These are phyloP conservation scores for Himalopsyche phryganea DNA, from an alignment of 1,140 invertebrate species.

Conservation along the genomic window DNA sequence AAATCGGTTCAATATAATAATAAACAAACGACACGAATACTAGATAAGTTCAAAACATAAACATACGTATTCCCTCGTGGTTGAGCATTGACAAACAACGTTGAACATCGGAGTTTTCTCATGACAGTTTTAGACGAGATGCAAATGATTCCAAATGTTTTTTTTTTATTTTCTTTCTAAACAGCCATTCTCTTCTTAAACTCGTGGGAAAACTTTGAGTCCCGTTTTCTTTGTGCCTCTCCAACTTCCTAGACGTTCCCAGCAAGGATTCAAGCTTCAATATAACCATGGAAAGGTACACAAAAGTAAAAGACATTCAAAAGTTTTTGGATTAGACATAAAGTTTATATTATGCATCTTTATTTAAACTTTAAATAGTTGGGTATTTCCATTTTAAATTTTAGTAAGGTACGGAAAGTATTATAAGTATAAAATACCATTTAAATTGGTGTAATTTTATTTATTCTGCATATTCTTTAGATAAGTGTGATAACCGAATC, in stretches of 20 bases:
- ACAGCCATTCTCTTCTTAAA: conserved; percentile 10
- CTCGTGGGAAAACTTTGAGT: conserved; percentile 12
- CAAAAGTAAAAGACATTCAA: conserved; percentile 4
- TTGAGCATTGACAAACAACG: neutral
- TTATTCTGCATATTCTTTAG: neutral
- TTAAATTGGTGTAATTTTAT: neutral
- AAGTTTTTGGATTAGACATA: conserved; percentile 12
- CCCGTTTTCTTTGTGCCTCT: conserved; percentile 7
- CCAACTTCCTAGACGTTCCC: conserved; percentile 22
- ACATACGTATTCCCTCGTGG: no score
- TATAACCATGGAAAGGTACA: conserved; percentile 3
- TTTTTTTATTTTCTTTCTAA: conserved; percentile 17
- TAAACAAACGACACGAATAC: no score
- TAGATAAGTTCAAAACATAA: no score
- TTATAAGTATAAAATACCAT: no score
- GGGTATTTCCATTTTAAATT: no score
- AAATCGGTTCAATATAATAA: no score
- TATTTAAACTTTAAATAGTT: neutral
- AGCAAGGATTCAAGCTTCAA: conserved; percentile 9
- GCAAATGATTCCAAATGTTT: conserved; percentile 16
- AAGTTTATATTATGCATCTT: neutral
- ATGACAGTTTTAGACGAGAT: conserved; percentile 20
- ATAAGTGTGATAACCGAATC: no score
- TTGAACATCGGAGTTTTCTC: neutral
- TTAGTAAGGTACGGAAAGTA: no score